Base-by-base conservation (phyloP, 2,888 invertebrate genomes). In the Erynnis tages region DNA sequence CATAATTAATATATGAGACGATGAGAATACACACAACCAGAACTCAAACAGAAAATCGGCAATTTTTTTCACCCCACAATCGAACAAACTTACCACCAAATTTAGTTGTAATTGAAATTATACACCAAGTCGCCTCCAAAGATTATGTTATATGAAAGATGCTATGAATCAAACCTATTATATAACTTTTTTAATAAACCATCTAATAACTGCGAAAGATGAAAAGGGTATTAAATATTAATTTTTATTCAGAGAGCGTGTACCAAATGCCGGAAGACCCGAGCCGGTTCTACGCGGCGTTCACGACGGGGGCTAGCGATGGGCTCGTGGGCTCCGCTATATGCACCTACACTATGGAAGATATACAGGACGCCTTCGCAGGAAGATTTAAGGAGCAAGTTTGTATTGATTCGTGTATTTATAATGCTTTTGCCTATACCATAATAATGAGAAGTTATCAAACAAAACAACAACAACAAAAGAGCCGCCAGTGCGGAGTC, bases 251-350 rank as follows among this genome's bases (percentile, higher is more conserved):
- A 93, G 93, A 93, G 76, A 92, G 93, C 61, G 92, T 93, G 62
- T 93, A 92, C 76, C 91, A 91, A 79, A 91, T 93, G 72, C 91
- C 92, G 10, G 91, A 91, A 4, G 92, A 92, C 60, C 85, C 91
- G 53, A 87, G 81, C 71, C 91, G 84, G 58, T 93, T 94, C 76
- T 93, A 93, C 73, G 93, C 93, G 27, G 91, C 93, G 7, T 94
- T 94, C 73, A 93, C 93, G 43, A 93, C 93, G 4, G 90, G 90
- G 2, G 91, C 92, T 16, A 92, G 92, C 61, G 93, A 93, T 61
- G 93, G 93, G 2, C 87, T 93, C 49, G 91, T 91, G 52, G 93
- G 94, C 1, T 93, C 94, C 0, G 94, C 94, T 29, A 91, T 94
- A 59, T 94, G 94, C 76, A 91, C 92, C 11, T 94, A 91, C 77